phyloP scores from a whole-genome alignment of 2,797 vertebrate genomes.

The Cyclura pinguis region DNA sequence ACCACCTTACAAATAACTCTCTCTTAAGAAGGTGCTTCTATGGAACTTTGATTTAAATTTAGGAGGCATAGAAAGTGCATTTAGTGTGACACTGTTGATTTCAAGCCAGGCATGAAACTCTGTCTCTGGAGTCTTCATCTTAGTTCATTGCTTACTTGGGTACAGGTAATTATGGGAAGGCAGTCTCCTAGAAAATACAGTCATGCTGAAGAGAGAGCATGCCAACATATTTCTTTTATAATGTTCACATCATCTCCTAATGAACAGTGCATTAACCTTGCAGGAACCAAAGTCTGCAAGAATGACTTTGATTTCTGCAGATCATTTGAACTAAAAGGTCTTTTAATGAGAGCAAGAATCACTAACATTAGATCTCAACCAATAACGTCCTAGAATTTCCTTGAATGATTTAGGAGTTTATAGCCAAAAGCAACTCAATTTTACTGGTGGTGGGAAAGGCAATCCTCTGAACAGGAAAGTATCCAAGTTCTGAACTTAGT shows the following conservation, averaged over 20 bases:
- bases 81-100: background rate
- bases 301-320: conserved; percentile 18
- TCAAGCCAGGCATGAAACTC: background rate
- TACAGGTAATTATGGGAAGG: conserved; percentile 23
- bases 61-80: background rate
- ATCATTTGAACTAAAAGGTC: conserved; percentile 21
- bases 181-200: conserved; percentile 25
- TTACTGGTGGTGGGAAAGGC: background rate
- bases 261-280: conserved; percentile 15
- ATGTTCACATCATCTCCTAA: conserved; percentile 10
- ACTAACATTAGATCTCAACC: background rate
- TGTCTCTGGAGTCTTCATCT: background rate
- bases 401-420: background rate
- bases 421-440: background rate
- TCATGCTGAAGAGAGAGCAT: background rate
- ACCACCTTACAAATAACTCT: background rate
- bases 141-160: conserved; percentile 22
- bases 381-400: background rate
- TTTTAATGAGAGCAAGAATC: conserved; percentile 32
- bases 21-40: background rate
- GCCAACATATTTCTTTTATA: conserved; percentile 23
- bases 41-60: conserved; percentile 13
- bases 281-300: background rate
- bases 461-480: background rate
- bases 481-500: background rate